Conservation (phyloP, 1,140 invertebrate genomes). For the Neocloeon triangulifer region DNA sequence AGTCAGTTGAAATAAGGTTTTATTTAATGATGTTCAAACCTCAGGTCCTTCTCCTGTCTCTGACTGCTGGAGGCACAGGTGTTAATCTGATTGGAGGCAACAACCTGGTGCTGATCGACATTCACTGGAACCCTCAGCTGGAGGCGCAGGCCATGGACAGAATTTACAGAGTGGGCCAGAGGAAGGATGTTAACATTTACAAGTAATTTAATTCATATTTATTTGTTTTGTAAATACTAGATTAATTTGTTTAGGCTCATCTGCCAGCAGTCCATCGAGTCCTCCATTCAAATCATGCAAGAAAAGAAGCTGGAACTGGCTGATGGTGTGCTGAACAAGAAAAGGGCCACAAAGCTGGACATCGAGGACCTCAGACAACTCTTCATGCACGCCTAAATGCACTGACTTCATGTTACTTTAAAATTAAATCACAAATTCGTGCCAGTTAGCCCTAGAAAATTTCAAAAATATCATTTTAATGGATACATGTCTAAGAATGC, state of each 20-base stretch:
- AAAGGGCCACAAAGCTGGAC: conserved; percentile 37
- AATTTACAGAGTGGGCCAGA: conserved; percentile 75
- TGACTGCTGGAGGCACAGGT: conserved; percentile 77
- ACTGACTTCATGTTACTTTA: no score
- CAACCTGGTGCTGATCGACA: conserved; percentile 69
- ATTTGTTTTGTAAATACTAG: conserved; percentile 7
- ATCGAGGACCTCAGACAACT: conserved; percentile 56
- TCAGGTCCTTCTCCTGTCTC: conserved; percentile 53
- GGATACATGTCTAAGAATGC: no score
- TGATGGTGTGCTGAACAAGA: conserved; percentile 45
- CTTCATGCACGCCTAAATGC: no score
- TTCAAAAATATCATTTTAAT: no score
- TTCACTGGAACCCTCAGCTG: conserved; percentile 90
- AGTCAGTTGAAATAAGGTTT: background rate
- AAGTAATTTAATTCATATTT: conserved; percentile 27
- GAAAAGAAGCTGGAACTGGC: conserved; percentile 57
- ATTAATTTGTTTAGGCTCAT: conserved; percentile 37
- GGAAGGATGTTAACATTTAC: conserved; percentile 55
- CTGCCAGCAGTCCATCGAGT: conserved; percentile 62
- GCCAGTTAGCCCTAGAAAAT: no score
- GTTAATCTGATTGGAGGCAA: conserved; percentile 76
- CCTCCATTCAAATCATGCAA: conserved; percentile 56
- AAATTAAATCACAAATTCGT: no score
- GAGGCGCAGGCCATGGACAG: conserved; percentile 81
- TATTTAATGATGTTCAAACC: background rate